Evolutionary conservation across 1,140 invertebrate species (phyloP), one percentile per base, ranked within the genome.

Genomic region (Papilio aristodemus): DNA sequence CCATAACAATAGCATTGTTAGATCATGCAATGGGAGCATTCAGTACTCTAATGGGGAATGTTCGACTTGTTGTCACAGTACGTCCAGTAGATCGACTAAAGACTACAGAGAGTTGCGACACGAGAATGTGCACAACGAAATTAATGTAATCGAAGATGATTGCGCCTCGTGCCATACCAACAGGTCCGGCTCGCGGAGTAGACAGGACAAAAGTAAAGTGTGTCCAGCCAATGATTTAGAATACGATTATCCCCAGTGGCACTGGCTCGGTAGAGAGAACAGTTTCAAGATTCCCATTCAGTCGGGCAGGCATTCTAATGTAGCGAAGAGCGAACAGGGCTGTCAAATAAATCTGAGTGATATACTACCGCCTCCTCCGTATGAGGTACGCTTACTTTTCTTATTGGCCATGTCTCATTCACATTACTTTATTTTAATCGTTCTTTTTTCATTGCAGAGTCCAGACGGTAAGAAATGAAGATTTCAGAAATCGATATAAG

Each of bases 281-380:
- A 91, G 89, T 82, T 91, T 91, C 82, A 91, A 90, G 86, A 91
- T 90, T 81, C 87, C 89, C 72, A 86, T 90, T 78, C 86, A 85
- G 77, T 76, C 81, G 66, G 79, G 81, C 67, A 85, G 86, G 81
- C 85, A 88, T 81, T 87, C 88, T 77, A 89, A 84, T 73, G 81
- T 84, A 67, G 82, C 80, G 75, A 83, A 84, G 76, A 89, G 87
- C 70, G 89, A 91, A 70, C 89, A 90, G 76, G 86, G 86, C 79
- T 91, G 89, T 89, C 89, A 91, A 90, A 91, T 91, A 89, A 91
- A 91, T 88, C 85, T 91, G 74, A 87, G 88, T 86, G 89, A 91
- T 84, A 90, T 91, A 89, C 79, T 91, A 80, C 89, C 89, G 59
- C 89, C 89, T 72, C 89, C 89, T 27, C 89, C 89, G 75, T 91